Evolutionary conservation across 2,888 invertebrate species (phyloP), one percentile per base, ranked within the genome.

Genomic region (Fragum fragum): DNA sequence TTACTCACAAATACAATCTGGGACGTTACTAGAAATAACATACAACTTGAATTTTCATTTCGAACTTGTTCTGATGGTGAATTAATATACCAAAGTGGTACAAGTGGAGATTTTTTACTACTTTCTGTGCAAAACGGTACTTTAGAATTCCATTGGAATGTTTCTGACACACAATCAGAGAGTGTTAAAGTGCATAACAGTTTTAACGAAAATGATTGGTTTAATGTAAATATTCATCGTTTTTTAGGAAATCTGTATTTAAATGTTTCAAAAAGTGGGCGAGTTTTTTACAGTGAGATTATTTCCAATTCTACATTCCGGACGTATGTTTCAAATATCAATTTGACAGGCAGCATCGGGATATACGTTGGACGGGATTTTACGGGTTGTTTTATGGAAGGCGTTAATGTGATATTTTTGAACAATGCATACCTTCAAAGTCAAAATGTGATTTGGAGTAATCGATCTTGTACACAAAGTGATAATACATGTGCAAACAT

Each of bases 371-470:
- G 90, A 16, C 63, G 69, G n/a, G 73, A 74, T 11, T 88, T 80
- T 73, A 87, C 86, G 14, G 90, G 90, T 1, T 90, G 90, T 83
- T 70, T 90, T 3, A 76, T 87, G 82, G 81, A 88, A 23, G 90
- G 90, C 23, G 87, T 88, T 0, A 87, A 83, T 80, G 79, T 90
- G 80, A 79, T 84, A 75, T 88, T 89, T 81, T 79, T 72, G n/a
- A 81, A 86, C 73, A 59, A 70, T 42, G 57, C 26, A 39, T 42
- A 77, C 39, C 76, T 83, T 23, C 23, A 63, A 21, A 69, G 69
- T 39, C 42, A 36, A 18, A 79, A 78, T 59, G 83, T 89, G 42
- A 29, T 71, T 7, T 89, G 89, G 89, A 87, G 85, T 61, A 79
- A 87, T 39, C 73, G 76, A 11, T 74, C 81, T 1, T 66, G 66